A percentile compares a stretch with the other conserved stretches of the same genome.
Evolutionary conservation across 2,888 invertebrate genomes (phyloP).

Genomic region (Apamea sordens): DNA sequence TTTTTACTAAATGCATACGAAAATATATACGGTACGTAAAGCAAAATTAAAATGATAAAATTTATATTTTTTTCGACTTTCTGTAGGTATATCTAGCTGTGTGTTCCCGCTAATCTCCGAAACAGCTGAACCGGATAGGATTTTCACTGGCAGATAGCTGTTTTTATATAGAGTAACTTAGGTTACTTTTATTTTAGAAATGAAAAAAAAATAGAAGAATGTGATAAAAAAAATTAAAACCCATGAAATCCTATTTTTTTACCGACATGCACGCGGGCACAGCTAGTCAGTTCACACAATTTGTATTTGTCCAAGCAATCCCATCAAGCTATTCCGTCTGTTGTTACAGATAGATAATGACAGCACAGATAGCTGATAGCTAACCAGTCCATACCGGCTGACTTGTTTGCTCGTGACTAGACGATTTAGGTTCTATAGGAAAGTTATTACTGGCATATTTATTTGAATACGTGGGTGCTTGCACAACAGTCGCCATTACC

Average conservation of each 20-base stretch:
- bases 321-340: constrained; percentile 65
- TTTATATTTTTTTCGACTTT: neutral
- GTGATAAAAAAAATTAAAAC: neutral
- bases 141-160: neutral
- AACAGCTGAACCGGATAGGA: neutral
- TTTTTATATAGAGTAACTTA: neutral
- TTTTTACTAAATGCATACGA: neutral
- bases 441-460: constrained; percentile 88
- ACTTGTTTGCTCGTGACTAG: constrained; percentile 85
- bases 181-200: too few relatives aligned
- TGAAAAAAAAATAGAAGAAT: neutral
- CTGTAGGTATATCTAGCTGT: neutral
- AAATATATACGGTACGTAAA: neutral
- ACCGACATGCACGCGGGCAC: neutral
- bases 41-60: neutral
- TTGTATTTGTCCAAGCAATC: constrained; percentile 63
- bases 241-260: neutral
- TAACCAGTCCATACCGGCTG: constrained; percentile 69
- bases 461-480: constrained; percentile 88
- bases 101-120: neutral
- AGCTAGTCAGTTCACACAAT: constrained; percentile 40
- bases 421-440: constrained; percentile 88
- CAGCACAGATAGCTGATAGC: constrained; percentile 67
- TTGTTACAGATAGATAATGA: constrained; percentile 75
- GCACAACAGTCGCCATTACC: constrained; percentile 80